These are phyloP conservation scores for Gnathonemus echidnorhynchus DNA, from an alignment of 2,113 vertebrate species.

Conservation along the genomic window DNA sequence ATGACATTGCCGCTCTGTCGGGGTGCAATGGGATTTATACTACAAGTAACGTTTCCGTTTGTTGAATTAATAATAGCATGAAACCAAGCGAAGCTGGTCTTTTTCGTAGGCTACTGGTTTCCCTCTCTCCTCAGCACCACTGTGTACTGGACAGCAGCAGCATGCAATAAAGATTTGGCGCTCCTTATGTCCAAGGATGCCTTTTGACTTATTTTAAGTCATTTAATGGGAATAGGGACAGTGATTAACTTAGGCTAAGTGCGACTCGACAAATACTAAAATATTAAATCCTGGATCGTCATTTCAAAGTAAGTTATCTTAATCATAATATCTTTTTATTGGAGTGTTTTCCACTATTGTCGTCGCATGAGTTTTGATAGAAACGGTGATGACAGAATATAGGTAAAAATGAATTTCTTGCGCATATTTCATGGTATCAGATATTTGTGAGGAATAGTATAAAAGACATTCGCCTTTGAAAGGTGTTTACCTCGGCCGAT, in stretches of 20 bases:
- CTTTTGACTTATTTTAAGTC: constrained; percentile 49
- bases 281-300: constrained; percentile 30
- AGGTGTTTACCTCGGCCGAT: background rate
- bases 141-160: constrained; percentile 56
- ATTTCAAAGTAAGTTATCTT: constrained; percentile 47
- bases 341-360: background rate
- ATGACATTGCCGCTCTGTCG: constrained; percentile 74
- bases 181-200: constrained; percentile 39
- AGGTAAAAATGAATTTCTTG: background rate
- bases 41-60: constrained; percentile 60
- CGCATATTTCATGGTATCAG: background rate
- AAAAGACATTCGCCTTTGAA: background rate
- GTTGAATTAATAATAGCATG: constrained; percentile 59
- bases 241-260: constrained; percentile 58
- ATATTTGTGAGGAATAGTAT: background rate
- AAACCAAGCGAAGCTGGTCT: constrained; percentile 46
- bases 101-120: constrained; percentile 52
- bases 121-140: constrained; percentile 56
- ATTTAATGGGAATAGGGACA: constrained; percentile 63
- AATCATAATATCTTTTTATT: background rate
- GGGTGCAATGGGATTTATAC: constrained; percentile 60
- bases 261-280: constrained; percentile 39
- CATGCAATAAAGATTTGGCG: constrained; percentile 26
- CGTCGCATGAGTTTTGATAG: background rate
- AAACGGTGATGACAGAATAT: background rate